These are phyloP conservation scores for Zoanthus sansibaricus DNA, from an alignment of 92 coral and sea anemone species.

Conservation along the genomic window DNA sequence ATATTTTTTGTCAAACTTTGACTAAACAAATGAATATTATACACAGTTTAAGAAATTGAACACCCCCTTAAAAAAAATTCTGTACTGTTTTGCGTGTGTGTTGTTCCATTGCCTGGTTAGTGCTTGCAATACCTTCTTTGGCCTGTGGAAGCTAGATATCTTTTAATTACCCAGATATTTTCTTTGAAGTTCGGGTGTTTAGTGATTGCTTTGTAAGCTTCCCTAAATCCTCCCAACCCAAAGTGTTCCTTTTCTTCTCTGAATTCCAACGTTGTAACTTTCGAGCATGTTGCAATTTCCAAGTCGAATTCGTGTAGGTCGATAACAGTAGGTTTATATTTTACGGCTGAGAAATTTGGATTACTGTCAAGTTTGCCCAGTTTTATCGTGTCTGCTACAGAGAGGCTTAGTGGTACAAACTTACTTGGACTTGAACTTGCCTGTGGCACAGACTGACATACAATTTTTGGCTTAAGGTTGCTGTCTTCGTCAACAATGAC, in stretches of 20 bases:
- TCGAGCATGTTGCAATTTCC: slow-evolving; percentile 54
- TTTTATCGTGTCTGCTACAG: slow-evolving; percentile 67
- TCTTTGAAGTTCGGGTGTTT: slow-evolving; percentile 48
- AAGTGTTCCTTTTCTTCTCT: slow-evolving; percentile 49
- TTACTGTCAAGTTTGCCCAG: slow-evolving; percentile 63
- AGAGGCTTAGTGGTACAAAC: slow-evolving; percentile 64
- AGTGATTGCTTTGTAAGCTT: slow-evolving; percentile 60
- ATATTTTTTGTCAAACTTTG: slow-evolving; percentile 24
- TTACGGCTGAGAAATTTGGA: slow-evolving; percentile 15
- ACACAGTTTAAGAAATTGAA: slow-evolving; percentile 26
- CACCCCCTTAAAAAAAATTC: slow-evolving; percentile 16
- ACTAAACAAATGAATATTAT: slow-evolving; percentile 28
- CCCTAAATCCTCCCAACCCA: slow-evolving; percentile 65
- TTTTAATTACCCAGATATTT: slow-evolving; percentile 58
- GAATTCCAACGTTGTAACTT: slow-evolving; percentile 57
- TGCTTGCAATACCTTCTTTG: slow-evolving; percentile 47
- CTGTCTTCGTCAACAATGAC: slow-evolving; percentile 52
- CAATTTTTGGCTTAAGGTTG: slow-evolving; percentile 39
- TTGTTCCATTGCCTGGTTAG: slow-evolving; percentile 53
- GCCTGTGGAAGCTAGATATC: slow-evolving; percentile 55
- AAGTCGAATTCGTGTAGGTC: slow-evolving; percentile 57
- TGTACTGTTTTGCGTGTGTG: slow-evolving; percentile 71
- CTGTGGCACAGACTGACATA: slow-evolving; percentile 17
- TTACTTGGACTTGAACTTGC: slow-evolving; percentile 64
- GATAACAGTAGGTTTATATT: slow-evolving; percentile 48